These are phyloP conservation scores for Penaeus indicus DNA, from an alignment of 1,140 invertebrate genomes.

Conservation along the genomic window DNA sequence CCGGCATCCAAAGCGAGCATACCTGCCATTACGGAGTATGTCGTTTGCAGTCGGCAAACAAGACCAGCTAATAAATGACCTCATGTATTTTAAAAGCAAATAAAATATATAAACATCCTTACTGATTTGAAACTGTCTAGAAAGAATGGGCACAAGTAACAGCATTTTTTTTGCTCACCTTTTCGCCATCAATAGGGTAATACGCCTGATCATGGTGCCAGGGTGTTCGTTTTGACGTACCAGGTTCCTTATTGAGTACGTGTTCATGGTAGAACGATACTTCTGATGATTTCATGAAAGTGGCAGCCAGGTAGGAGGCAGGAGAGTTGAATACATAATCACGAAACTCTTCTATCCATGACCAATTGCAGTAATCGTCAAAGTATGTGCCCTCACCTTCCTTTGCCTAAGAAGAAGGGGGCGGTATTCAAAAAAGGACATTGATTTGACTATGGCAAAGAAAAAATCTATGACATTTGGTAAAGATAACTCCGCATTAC, in stretches of 20 bases:
- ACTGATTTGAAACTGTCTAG: neutral
- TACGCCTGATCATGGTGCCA: slow-evolving; percentile 70
- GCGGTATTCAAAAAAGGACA: no score
- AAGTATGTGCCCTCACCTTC: slow-evolving; percentile 67
- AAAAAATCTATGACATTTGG: no score
- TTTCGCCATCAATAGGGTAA: slow-evolving; percentile 68
- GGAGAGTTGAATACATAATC: slow-evolving; percentile 68
- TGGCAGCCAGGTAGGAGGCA: slow-evolving; percentile 66
- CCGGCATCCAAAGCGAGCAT: slow-evolving; percentile 68
- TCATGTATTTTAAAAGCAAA: neutral
- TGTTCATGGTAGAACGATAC: slow-evolving; percentile 69
- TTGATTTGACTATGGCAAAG: no score
- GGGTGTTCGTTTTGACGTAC: slow-evolving; percentile 67
- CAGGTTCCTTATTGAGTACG: slow-evolving; percentile 68
- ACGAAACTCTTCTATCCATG: slow-evolving; percentile 67
- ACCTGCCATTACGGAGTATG: slow-evolving; percentile 47
- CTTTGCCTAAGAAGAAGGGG: slow-evolving; percentile 1
- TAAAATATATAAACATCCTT: neutral
- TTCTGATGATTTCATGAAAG: slow-evolving; percentile 64
- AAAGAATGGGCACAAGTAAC: neutral
- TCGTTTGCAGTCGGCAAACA: neutral
- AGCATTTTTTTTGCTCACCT: slow-evolving; percentile 51
- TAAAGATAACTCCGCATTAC: no score
- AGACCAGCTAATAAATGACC: no score
- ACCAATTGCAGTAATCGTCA: slow-evolving; percentile 70